Evolutionary conservation across 2,888 invertebrate species (phyloP), one percentile per base, ranked within the genome.

Genomic region (Aspidiotus destructor): DNA sequence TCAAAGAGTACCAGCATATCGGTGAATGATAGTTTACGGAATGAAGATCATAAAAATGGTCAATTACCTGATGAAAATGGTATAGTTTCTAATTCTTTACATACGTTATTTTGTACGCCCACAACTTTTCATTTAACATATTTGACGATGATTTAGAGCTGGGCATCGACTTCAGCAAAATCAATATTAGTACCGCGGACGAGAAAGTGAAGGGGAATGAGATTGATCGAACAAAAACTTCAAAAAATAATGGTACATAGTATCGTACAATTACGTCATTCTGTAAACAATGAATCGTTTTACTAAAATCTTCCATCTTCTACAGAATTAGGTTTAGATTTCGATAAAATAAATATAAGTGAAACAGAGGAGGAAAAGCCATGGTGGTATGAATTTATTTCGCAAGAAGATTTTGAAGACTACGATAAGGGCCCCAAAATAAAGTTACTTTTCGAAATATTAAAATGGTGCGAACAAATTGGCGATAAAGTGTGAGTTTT

Each of bases 381-480:
- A 13, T 95, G 95, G 95, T 96, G 93, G 93, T 85, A 85, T 72
- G 82, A 85, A 71, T 84, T 86, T 74, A 84, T 92, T 16, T 81
- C 83, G 9, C 87, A 88, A n/a, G 86, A 88, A 6, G 89, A 93
- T 76, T 78, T 90, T 54, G 86, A 87, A 48, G 88, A 89, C 74
- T 79, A 94, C 73, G 81, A 83, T 52, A 80, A 86, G 73, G 87
- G 92, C 69, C 84, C 88, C 69, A 97, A 97, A 77, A 80, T 97
- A 2, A 77, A 85, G 58, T 79, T 98, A 48, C 81, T 98, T 40
- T 87, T 96, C 76, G 87, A 89, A 69, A 89, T 99, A 72, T 80
- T 99, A 72, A 85, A 88, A 73, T 88, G 93, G 79, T 93, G 93
- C 76, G 95, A 96, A 77, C 83, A 87, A 72, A 94, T 97, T 73